A percentile compares a stretch with the other conserved stretches of the same genome.
These are phyloP conservation scores for Phallusia fumigata DNA, from an alignment of 23 tunicate species.

Conservation along the genomic window DNA sequence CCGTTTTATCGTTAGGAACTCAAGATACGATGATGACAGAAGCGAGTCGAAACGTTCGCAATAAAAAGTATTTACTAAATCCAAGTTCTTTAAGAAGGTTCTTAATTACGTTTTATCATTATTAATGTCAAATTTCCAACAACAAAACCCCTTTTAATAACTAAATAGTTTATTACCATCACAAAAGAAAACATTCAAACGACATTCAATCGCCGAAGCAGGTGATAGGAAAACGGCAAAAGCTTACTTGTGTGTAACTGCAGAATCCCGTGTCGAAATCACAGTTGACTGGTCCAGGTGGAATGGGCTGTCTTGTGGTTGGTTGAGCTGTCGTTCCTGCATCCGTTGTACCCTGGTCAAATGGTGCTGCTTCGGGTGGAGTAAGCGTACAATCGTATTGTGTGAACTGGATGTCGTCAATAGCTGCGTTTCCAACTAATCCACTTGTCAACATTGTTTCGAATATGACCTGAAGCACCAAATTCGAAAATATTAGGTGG, in stretches of 20 bases:
- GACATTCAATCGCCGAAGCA: no score
- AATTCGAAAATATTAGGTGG: no score
- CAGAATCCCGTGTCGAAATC: slow-evolving; percentile 67
- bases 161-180: no score
- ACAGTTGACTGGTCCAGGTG: slow-evolving; percentile 78
- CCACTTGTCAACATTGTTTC: slow-evolving; percentile 43
- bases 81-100: no score
- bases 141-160: no score
- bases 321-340: slow-evolving; percentile 28
- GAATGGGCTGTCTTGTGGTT: slow-evolving; percentile 61
- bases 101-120: no score
- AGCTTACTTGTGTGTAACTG: slow-evolving; percentile 41
- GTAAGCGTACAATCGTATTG: slow-evolving; percentile 46
- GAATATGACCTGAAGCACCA: slow-evolving; percentile 26
- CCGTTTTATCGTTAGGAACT: no score
- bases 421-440: slow-evolving; percentile 34
- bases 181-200: neutral
- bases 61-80: no score
- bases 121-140: no score
- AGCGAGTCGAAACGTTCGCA: no score
- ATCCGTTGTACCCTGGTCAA: slow-evolving; percentile 17
- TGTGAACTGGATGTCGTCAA: slow-evolving; percentile 66
- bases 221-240: no score
- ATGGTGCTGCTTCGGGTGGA: slow-evolving; percentile 37
- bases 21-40: no score